Conservation (phyloP, 2,797 vertebrate genomes). For the Podarcis siculus region DNA sequence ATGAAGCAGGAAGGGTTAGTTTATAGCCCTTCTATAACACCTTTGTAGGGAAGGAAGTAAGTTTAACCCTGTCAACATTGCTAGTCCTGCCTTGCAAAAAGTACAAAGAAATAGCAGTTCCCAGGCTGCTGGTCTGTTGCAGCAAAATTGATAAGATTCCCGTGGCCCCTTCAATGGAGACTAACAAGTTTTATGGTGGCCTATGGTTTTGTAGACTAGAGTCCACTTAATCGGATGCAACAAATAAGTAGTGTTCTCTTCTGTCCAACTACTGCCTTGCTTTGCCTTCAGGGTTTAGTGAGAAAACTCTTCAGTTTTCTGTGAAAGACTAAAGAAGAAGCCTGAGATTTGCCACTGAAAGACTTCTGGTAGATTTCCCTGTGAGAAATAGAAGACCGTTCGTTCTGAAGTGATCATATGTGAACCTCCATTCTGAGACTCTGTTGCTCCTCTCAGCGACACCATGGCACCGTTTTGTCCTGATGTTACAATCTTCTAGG, state of each 20-base stretch:
- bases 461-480: not conserved
- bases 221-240: too few relatives aligned
- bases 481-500: not conserved
- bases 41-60: slow-evolving; percentile 19
- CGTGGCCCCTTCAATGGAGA: too few relatives aligned
- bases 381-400: slow-evolving; percentile 22
- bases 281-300: not conserved
- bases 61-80: slow-evolving; percentile 44
- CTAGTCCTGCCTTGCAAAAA: not conserved
- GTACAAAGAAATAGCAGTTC: not conserved
- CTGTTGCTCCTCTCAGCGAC: not conserved
- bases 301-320: not conserved
- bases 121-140: not conserved
- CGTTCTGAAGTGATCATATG: not conserved
- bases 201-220: too few relatives aligned
- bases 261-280: slow-evolving; percentile 37
- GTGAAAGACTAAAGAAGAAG: not conserved
- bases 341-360: not conserved
- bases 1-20: slow-evolving; percentile 1
- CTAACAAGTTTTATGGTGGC: too few relatives aligned
- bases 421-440: not conserved
- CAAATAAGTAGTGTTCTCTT: not conserved
- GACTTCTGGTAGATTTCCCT: not conserved
- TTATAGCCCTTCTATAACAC: slow-evolving; percentile 38
- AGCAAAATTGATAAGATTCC: too few relatives aligned